A percentile compares a stretch with the other conserved stretches of the same genome.
Evolutionary conservation across 2,888 invertebrate species (phyloP).

Genomic region (Apodemia mormo): DNA sequence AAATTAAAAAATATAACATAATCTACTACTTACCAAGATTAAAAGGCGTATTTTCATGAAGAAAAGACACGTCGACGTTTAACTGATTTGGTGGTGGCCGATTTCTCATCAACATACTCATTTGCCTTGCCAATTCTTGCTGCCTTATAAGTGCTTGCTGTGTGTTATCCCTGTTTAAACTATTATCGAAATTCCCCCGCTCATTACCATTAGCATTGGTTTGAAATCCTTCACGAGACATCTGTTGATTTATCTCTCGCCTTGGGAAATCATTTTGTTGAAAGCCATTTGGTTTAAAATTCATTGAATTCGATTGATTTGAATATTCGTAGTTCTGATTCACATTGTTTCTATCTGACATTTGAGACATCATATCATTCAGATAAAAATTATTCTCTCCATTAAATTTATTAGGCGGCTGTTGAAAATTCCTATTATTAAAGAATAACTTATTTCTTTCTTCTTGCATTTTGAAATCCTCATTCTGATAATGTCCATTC

Average conservation of each 20-base stretch:
- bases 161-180: constrained; percentile 49
- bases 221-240: constrained; percentile 56
- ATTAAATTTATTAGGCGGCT: constrained; percentile 55
- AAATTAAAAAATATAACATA: no score
- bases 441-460: constrained; percentile 62
- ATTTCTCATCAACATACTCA: constrained; percentile 68
- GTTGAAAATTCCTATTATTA: constrained; percentile 58
- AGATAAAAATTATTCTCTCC: constrained; percentile 53
- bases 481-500: constrained; percentile 61
- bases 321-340: constrained; percentile 62
- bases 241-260: constrained; percentile 59
- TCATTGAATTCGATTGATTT: constrained; percentile 53
- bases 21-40: constrained; percentile 61
- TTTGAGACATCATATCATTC: constrained; percentile 61
- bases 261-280: constrained; percentile 65
- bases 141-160: constrained; percentile 65
- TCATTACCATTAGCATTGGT: constrained; percentile 47
- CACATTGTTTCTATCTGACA: constrained; percentile 53
- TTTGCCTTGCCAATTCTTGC: constrained; percentile 70
- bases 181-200: constrained; percentile 56
- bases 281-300: constrained; percentile 66
- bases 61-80: constrained; percentile 71
- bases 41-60: constrained; percentile 70
- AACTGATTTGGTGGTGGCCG: constrained; percentile 67
- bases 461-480: constrained; percentile 59